These are phyloP conservation scores for Cyprinodon variegatus DNA, from an alignment of 2,113 vertebrate genomes.

Conservation along the genomic window DNA sequence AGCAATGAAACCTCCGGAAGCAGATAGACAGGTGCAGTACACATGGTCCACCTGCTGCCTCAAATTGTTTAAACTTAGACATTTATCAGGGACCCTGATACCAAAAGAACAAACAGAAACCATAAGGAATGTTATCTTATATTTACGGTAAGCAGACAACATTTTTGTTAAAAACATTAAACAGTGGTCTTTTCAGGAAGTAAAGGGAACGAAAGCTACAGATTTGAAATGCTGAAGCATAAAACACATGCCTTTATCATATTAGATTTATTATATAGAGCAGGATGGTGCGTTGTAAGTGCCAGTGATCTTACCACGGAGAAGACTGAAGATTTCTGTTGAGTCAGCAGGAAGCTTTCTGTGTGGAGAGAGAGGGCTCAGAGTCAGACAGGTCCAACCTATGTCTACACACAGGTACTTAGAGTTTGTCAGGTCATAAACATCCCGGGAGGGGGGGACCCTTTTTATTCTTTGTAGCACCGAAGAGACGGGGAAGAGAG, in stretches of 20 bases:
- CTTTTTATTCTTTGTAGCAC: slow-evolving; percentile 24
- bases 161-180: not conserved
- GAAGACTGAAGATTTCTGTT: slow-evolving; percentile 21
- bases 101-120: not conserved
- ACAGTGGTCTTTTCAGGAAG: not conserved
- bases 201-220: not conserved
- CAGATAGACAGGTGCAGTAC: slow-evolving; percentile 62
- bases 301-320: slow-evolving; percentile 34
- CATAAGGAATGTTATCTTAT: not conserved
- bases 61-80: slow-evolving; percentile 54
- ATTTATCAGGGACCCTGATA: slow-evolving; percentile 17
- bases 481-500: slow-evolving; percentile 10
- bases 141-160: not conserved
- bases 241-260: not conserved
- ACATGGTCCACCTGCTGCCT: slow-evolving; percentile 45
- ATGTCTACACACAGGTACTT: not conserved
- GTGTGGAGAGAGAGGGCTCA: not conserved
- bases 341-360: slow-evolving; percentile 23
- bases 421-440: slow-evolving; percentile 8
- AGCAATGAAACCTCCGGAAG: slow-evolving; percentile 30
- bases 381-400: not conserved
- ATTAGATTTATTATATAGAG: not conserved
- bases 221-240: not conserved
- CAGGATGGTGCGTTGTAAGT: not conserved
- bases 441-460: not conserved